These are phyloP conservation scores for Uria lomvia DNA, from an alignment of 2,113 vertebrate genomes.

Conservation along the genomic window DNA sequence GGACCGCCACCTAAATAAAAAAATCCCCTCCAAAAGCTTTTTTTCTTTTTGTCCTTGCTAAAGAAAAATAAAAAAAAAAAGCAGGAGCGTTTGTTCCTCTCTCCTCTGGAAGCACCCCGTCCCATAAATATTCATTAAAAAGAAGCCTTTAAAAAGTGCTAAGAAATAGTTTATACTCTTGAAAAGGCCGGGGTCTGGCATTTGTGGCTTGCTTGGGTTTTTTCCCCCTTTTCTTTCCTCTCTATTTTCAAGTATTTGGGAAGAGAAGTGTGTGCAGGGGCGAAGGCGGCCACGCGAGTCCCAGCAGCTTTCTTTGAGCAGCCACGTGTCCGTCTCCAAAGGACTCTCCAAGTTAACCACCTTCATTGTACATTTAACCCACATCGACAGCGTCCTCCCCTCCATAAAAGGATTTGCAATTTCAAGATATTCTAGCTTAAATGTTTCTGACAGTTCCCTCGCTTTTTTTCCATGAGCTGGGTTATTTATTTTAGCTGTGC, in stretches of 20 bases:
- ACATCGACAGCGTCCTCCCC: slow-evolving; percentile 98
- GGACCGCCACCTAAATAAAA: not conserved
- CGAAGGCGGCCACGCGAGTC: slow-evolving; percentile 96
- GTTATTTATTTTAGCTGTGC: slow-evolving; percentile 99
- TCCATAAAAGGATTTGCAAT: slow-evolving; percentile 99
- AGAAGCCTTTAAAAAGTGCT: slow-evolving; percentile 72
- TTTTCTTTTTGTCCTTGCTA: slow-evolving; percentile 47
- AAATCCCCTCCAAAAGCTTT: slow-evolving; percentile 10
- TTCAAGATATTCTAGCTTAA: slow-evolving; percentile 99
- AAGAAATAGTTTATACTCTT: slow-evolving; percentile 71
- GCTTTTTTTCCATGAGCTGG: slow-evolving; percentile 95
- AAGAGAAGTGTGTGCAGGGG: slow-evolving; percentile 87
- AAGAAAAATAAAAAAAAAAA: slow-evolving; percentile 62
- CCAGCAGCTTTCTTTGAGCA: slow-evolving; percentile 94
- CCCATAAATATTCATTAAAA: slow-evolving; percentile 69
- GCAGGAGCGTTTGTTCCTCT: slow-evolving; percentile 60
- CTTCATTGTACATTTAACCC: slow-evolving; percentile 99
- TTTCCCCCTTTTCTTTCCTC: slow-evolving; percentile 73
- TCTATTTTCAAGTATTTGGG: slow-evolving; percentile 81
- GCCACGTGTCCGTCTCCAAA: slow-evolving; percentile 99
- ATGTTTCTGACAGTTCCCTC: slow-evolving; percentile 99
- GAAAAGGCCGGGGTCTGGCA: slow-evolving; percentile 66
- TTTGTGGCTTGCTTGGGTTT: slow-evolving; percentile 71
- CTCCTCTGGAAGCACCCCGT: slow-evolving; percentile 69
- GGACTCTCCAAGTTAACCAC: slow-evolving; percentile 99